Base-by-base conservation (phyloP, 2,888 invertebrate species). In the Ommatoiulus sabulosus region DNA sequence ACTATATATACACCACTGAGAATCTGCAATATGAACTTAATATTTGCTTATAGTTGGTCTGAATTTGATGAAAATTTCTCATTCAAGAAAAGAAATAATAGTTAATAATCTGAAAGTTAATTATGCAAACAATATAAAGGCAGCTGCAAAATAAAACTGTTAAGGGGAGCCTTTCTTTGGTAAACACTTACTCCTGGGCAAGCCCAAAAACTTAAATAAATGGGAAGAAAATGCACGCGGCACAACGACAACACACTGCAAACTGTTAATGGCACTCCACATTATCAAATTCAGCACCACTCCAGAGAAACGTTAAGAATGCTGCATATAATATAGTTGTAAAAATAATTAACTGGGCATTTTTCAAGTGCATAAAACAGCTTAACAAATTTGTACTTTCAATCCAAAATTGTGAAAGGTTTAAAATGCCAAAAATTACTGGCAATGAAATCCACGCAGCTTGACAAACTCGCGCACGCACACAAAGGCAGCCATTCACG, bases 381-480 rank as follows among this genome's bases (percentile, higher is more conserved):
- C 72, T n/a, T 72, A 24, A 72, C 72, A 72, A 72, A 72, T 72
- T 72, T 72, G 72, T 72, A 72, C 72, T 72, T 72, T 24, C 72
- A 72, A 72, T 72, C 72, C 72, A 72, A 24, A 72, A 72, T 72
- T 24, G 72, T 72, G 72, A 72, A 24, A 72, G 24, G n/a, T 72
- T 72, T 24, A 72, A 72, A 72, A 72, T 72, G 72, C 24, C 72
- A 72, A 72, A 10, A 72, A 72, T 20, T 72, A 72, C 72, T 72
- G 72, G 72, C 72, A 72, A 72, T 72, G 72, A 72, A 72, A 72
- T 72, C 24, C 24, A 72, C 72, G 24, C 72, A 24, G 72, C 24
- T 24, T 72, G 7, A 24, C 72, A n/a, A 24, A 72, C 72, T 72
- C 72, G 7, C 52, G n/a, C 63, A 24, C 72, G 12, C 72, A 72